phyloP scores from a whole-genome alignment of 2,888 invertebrate species.

The Eupsilia transversa region DNA sequence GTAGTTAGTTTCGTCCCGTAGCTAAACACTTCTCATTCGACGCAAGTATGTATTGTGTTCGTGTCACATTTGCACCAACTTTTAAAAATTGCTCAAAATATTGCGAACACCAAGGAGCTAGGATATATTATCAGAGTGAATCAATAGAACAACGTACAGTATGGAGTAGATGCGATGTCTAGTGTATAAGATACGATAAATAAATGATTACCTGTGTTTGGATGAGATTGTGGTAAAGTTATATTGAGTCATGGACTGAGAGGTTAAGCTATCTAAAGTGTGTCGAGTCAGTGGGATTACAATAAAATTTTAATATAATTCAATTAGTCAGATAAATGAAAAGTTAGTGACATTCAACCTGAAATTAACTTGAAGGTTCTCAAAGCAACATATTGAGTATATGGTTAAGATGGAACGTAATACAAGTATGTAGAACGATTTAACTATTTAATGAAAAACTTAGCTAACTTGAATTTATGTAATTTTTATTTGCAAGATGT shows the following conservation, averaged over 20 bases:
- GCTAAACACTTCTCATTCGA: conserved; percentile 66
- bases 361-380: conserved; percentile 76
- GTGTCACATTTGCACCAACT: conserved; percentile 66
- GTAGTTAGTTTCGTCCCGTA: conserved; percentile 70
- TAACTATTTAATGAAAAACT: conserved; percentile 86
- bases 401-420: conserved; percentile 76
- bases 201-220: conserved; percentile 71
- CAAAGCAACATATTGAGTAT: conserved; percentile 70
- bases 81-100: conserved; percentile 74
- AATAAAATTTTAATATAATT: conserved; percentile 77
- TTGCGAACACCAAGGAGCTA: conserved; percentile 67
- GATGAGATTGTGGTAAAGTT: conserved; percentile 73
- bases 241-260: conserved; percentile 83
- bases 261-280: conserved; percentile 76
- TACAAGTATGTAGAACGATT: conserved; percentile 87
- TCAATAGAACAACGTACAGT: conserved; percentile 59
- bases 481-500: conserved; percentile 89
- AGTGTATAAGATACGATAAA: conserved; percentile 73
- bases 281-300: conserved; percentile 72
- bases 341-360: conserved; percentile 63
- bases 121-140: conserved; percentile 44
- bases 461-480: conserved; percentile 90
- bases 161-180: conserved; percentile 66
- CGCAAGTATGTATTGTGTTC: conserved; percentile 56
- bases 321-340: conserved; percentile 80